These are phyloP conservation scores for Darevskia mixta DNA, from an alignment of 2,797 vertebrate genomes.

Conservation along the genomic window DNA sequence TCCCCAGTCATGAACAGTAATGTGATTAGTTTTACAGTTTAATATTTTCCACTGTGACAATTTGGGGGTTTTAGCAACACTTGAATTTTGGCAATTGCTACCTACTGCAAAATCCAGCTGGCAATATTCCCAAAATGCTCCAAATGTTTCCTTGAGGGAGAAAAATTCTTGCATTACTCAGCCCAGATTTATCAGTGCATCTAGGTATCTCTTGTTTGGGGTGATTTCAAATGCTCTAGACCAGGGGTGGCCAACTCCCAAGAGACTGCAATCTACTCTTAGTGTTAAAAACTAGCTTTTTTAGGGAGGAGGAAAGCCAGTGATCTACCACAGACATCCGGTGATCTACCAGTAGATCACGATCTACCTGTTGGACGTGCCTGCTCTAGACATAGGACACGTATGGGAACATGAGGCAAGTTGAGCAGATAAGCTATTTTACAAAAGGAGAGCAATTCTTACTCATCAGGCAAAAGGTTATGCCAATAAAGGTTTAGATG, in stretches of 20 bases:
- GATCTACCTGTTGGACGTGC: too few relatives aligned
- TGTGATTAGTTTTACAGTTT: neutral
- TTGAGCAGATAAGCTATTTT: neutral
- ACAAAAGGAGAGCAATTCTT: neutral
- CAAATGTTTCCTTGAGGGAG: neutral
- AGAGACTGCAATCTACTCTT: too few relatives aligned
- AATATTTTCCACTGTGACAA: neutral
- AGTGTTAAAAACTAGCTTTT: too few relatives aligned
- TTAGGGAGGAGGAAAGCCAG: too few relatives aligned
- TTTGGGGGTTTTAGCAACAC: neutral
- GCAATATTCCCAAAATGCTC: neutral
- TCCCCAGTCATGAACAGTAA: neutral
- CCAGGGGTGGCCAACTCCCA: too few relatives aligned
- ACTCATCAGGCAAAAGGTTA: neutral
- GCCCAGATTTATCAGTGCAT: neutral
- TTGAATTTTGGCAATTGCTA: neutral
- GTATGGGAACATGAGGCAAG: neutral
- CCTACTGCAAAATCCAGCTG: neutral
- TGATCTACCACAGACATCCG: too few relatives aligned
- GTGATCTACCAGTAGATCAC: too few relatives aligned
- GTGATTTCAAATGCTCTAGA: neutral
- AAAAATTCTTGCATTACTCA: neutral
- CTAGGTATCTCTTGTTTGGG: neutral
- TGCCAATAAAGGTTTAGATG: neutral
- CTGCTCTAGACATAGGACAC: neutral